Evolutionary conservation across 2,797 vertebrate genomes (phyloP).

Genomic region (Ataeniobius toweri): DNA sequence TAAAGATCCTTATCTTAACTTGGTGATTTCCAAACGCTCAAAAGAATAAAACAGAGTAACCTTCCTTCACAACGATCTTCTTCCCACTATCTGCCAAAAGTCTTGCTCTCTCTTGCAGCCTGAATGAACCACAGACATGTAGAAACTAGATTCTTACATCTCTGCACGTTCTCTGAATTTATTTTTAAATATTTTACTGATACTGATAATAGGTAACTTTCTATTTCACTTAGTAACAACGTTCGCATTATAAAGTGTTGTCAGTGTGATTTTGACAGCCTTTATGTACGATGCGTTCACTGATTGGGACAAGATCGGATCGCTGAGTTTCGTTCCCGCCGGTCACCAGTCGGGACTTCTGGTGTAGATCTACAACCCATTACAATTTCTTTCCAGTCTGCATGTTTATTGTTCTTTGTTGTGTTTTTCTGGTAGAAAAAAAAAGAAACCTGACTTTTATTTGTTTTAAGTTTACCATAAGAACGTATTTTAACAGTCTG

Average conservation of each 20-base stretch:
- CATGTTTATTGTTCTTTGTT: not conserved
- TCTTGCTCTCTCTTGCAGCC: not conserved
- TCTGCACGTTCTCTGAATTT: not conserved
- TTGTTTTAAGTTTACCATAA: no score
- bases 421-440: no score
- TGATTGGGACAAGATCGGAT: not conserved
- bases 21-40: not conserved
- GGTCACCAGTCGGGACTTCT: not conserved
- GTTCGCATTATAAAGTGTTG: not conserved
- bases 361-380: no score
- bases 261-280: not conserved
- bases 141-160: not conserved
- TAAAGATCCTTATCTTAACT: not conserved
- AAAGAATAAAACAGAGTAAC: not conserved
- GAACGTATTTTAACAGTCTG: not conserved
- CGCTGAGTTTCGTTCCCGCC: no score
- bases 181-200: not conserved
- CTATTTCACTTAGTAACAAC: not conserved
- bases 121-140: not conserved
- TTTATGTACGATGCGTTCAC: not conserved
- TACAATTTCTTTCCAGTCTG: no score
- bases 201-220: not conserved
- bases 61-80: not conserved
- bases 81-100: not conserved
- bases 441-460: no score